Evolutionary conservation across 1,140 invertebrate species (phyloP).

Genomic region (Mycetomoellerius zeteki): DNA sequence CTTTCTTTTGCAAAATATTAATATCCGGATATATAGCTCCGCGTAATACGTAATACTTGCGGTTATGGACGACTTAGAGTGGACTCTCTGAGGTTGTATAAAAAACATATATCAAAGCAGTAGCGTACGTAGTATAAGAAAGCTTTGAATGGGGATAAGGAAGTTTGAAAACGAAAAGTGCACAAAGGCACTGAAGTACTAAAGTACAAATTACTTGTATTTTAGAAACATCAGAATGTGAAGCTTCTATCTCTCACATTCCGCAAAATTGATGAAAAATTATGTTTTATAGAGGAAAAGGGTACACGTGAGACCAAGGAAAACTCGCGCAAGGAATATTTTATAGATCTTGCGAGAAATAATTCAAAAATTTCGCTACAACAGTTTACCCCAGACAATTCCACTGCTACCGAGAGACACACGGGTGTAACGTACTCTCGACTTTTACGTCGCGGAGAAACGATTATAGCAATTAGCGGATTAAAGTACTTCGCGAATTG

Average conservation of each 20-base stretch:
- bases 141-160: background rate
- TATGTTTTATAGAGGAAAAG: background rate
- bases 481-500: slow-evolving; percentile 54
- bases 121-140: background rate
- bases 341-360: no score
- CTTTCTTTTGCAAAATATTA: background rate
- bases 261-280: background rate
- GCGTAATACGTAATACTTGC: background rate
- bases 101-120: background rate
- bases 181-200: background rate
- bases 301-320: background rate
- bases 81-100: background rate
- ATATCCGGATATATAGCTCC: background rate
- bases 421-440: background rate
- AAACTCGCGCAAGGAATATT: background rate
- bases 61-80: slow-evolving; percentile 7
- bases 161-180: background rate
- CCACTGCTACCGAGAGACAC: background rate
- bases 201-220: slow-evolving; percentile 16
- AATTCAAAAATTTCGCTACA: slow-evolving; percentile 11
- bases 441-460: slow-evolving; percentile 12
- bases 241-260: background rate
- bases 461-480: slow-evolving; percentile 53
- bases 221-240: background rate
- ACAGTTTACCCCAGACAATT: background rate